Conservation (phyloP, 1,140 invertebrate genomes). For the Andrena cerasifolii region DNA sequence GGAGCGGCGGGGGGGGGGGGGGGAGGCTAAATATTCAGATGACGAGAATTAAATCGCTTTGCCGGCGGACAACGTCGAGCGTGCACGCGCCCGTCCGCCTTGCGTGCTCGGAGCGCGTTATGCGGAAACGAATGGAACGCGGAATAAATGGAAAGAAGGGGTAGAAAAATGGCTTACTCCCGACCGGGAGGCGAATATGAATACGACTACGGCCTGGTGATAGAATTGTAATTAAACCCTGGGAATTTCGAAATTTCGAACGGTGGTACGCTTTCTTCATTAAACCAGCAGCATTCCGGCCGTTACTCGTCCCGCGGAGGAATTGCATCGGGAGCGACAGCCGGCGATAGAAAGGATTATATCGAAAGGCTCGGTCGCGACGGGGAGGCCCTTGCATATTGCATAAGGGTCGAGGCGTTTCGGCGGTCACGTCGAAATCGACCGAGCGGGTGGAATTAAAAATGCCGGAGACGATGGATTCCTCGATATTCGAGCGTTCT, state of each 20-base stretch:
- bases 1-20: too few species aligned
- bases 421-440: too few species aligned
- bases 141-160: slow-evolving; percentile 13
- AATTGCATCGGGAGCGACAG: background rate
- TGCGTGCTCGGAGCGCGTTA: background rate
- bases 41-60: background rate
- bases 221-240: slow-evolving; percentile 10
- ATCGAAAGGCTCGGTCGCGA: too few species aligned
- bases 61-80: background rate
- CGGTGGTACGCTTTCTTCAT: background rate
- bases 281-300: background rate
- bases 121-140: slow-evolving; percentile 17
- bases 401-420: background rate
- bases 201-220: background rate
- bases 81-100: background rate
- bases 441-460: background rate
- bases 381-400: too few species aligned
- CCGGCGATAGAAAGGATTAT: background rate
- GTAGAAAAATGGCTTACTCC: background rate
- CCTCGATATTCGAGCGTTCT: background rate
- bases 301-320: background rate
- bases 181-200: background rate
- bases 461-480: background rate
- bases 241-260: too few species aligned
- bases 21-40: background rate